These are phyloP conservation scores for Platysteira castanea DNA, from an alignment of 2,113 vertebrate species.

Conservation along the genomic window DNA sequence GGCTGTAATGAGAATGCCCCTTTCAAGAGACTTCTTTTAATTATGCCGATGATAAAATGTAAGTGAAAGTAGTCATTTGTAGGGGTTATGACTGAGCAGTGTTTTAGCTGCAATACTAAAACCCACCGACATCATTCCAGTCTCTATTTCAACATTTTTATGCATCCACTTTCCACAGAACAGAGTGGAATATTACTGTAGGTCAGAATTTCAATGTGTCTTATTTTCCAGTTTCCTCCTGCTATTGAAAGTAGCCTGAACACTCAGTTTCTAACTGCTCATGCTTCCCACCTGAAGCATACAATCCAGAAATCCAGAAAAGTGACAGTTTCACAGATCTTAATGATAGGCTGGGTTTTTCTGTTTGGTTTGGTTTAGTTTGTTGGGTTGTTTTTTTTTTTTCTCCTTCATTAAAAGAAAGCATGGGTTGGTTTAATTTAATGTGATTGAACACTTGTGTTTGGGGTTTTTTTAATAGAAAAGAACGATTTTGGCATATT, in stretches of 20 bases:
- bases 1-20: slow-evolving; percentile 71
- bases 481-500: neutral
- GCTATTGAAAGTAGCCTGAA: neutral
- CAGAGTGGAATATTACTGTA: neutral
- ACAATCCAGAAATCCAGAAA: neutral
- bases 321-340: neutral
- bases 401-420: neutral
- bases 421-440: neutral
- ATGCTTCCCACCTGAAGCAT: neutral
- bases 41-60: slow-evolving; percentile 64
- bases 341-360: neutral
- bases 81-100: slow-evolving; percentile 65
- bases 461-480: neutral
- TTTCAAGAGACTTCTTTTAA: slow-evolving; percentile 74
- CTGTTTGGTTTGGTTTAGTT: neutral
- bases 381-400: fast-evolving
- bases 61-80: slow-evolving; percentile 70
- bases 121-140: slow-evolving; percentile 54
- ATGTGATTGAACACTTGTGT: neutral
- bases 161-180: slow-evolving; percentile 19
- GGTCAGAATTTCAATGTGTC: slow-evolving; percentile 12
- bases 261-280: neutral
- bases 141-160: slow-evolving; percentile 64
- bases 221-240: slow-evolving; percentile 17
- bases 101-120: slow-evolving; percentile 59